A percentile compares a stretch with the other conserved stretches of the same genome.
Conservation (phyloP, 2,113 vertebrate genomes). For the Xenopus borealis region DNA sequence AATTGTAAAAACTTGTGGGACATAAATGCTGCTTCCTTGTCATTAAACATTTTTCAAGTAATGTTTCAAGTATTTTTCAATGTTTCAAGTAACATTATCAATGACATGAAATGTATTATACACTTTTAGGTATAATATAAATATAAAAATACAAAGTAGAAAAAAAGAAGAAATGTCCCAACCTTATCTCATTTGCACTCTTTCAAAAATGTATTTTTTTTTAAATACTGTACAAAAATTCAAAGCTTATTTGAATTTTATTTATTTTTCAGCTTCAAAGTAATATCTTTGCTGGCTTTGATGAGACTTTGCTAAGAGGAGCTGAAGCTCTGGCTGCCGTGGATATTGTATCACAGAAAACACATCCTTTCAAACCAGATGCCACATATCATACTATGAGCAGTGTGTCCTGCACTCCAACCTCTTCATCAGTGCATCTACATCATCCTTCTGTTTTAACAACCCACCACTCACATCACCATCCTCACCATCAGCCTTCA, state of each 20-base stretch:
- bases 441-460: slow-evolving; percentile 86
- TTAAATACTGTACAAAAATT: too few species aligned
- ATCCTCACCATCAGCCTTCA: slow-evolving; percentile 71
- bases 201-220: too few species aligned
- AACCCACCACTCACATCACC: slow-evolving; percentile 71
- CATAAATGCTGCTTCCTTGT: too few species aligned
- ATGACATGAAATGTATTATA: too few species aligned
- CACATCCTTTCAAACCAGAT: slow-evolving; percentile 89
- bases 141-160: too few species aligned
- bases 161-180: too few species aligned
- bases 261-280: slow-evolving; percentile 74
- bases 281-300: slow-evolving; percentile 90
- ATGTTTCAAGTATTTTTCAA: too few species aligned
- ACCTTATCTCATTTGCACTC: too few species aligned
- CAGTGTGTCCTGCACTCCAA: slow-evolving; percentile 85
- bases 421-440: slow-evolving; percentile 80
- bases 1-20: too few species aligned
- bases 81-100: too few species aligned
- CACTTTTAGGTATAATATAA: too few species aligned
- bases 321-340: slow-evolving; percentile 89
- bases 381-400: slow-evolving; percentile 95
- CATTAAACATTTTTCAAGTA: too few species aligned
- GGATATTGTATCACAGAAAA: slow-evolving; percentile 86
- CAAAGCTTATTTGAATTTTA: not conserved
- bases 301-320: slow-evolving; percentile 83